Conservation (phyloP, 2,113 vertebrate species). For the Tenrec ecaudatus region DNA sequence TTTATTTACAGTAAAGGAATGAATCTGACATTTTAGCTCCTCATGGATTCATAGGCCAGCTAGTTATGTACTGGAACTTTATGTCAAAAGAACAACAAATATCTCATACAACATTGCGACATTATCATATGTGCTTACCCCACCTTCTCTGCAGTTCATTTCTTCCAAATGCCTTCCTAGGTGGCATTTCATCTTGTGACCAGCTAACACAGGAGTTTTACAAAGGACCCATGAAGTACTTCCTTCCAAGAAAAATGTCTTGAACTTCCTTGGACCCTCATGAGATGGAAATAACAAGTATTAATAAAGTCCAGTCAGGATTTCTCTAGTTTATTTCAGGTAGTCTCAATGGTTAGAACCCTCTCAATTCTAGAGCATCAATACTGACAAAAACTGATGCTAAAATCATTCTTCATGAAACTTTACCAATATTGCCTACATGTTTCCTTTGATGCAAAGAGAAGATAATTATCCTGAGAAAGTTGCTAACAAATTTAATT, state of each 20-base stretch:
- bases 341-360: fast-evolving
- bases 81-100: not conserved
- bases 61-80: too few relatives aligned
- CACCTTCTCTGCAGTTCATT: not conserved
- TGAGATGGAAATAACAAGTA: not conserved
- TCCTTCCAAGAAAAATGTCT: not conserved
- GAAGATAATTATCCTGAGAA: not conserved
- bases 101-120: not conserved
- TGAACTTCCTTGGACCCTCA: not conserved
- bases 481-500: not conserved
- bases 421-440: not conserved
- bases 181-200: not conserved
- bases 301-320: too few relatives aligned
- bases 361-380: not conserved
- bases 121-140: not conserved
- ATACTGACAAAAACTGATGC: not conserved
- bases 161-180: not conserved
- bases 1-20: not conserved
- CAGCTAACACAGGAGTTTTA: not conserved
- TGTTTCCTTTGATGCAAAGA: not conserved
- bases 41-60: not conserved
- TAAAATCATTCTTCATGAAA: not conserved
- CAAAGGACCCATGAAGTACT: not conserved
- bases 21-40: not conserved
- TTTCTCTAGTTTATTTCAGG: not conserved